Conservation (phyloP, 37 sponge, comb jelly and placozoan genomes). For the Ianthella basta region DNA sequence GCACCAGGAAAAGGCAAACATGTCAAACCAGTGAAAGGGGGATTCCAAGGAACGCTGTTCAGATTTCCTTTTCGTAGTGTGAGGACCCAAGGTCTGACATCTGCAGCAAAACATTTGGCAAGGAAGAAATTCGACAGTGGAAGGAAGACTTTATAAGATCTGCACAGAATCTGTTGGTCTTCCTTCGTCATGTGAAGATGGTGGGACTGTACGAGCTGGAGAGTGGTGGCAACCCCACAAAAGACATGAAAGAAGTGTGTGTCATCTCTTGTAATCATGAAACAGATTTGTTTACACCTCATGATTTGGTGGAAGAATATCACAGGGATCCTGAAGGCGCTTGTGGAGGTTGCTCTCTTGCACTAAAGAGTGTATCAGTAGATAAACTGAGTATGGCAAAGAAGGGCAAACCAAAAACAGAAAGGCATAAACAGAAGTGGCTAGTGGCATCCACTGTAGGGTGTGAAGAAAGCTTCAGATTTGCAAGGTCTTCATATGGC, state of each 20-base stretch:
- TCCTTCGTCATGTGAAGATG: slow-evolving; percentile 53
- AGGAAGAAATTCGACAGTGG: slow-evolving; percentile 5
- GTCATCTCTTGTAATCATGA: not conserved
- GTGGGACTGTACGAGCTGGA: slow-evolving; percentile 53
- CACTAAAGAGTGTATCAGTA: too few species aligned
- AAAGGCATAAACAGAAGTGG: not conserved
- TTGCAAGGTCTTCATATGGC: not conserved
- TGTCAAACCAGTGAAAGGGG: not conserved
- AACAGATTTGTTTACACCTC: too few species aligned
- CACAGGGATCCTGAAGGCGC: too few species aligned
- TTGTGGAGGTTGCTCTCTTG: too few species aligned
- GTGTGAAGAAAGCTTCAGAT: not conserved
- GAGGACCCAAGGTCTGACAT: slow-evolving; percentile 41
- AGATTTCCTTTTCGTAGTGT: slow-evolving; percentile 66
- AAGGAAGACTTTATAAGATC: slow-evolving; percentile 24
- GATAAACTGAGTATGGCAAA: too few species aligned
- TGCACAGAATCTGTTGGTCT: slow-evolving; percentile 55
- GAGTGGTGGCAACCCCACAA: not conserved
- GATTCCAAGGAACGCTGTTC: slow-evolving; percentile 79
- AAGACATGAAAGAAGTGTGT: not conserved
- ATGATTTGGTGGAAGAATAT: too few species aligned
- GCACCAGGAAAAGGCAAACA: not conserved
- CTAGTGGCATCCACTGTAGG: slow-evolving; percentile 13
- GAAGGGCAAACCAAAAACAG: too few species aligned
- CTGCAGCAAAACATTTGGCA: slow-evolving; percentile 31